These are phyloP conservation scores for Clarias platycephalus DNA, from an alignment of 2,797 vertebrate genomes.

Conservation along the genomic window DNA sequence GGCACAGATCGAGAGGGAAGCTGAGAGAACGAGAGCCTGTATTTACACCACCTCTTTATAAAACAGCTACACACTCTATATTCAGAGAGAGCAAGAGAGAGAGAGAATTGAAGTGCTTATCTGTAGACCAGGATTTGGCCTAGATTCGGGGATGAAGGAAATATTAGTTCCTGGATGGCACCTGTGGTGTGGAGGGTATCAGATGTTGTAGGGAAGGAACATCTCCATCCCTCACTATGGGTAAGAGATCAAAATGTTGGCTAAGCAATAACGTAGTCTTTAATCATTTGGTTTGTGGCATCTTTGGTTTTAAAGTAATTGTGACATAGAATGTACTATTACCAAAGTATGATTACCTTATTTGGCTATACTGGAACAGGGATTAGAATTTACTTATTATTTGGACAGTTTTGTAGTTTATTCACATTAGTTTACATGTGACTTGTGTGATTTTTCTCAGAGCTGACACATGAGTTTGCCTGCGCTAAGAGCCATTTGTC, in stretches of 20 bases:
- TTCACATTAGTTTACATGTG: neutral
- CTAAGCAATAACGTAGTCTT: neutral
- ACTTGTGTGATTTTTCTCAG: neutral
- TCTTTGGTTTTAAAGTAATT: neutral
- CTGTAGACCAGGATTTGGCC: conserved; percentile 7
- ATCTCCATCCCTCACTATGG: conserved; percentile 72
- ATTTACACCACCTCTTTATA: neutral
- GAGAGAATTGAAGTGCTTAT: conserved; percentile 2
- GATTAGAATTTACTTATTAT: neutral
- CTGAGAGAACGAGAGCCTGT: conserved; percentile 5
- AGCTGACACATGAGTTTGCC: neutral
- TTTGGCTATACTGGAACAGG: neutral
- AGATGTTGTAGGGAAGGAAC: conserved; percentile 56
- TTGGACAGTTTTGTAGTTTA: neutral
- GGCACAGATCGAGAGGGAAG: conserved; percentile 20
- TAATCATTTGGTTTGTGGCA: neutral
- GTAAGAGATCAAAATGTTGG: conserved; percentile 64
- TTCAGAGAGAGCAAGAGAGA: neutral
- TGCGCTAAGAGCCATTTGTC: neutral
- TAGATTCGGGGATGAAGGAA: conserved; percentile 53
- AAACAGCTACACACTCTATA: neutral
- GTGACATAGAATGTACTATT: neutral
- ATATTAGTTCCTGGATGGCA: conserved; percentile 63
- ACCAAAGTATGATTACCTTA: neutral
- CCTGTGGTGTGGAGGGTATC: conserved; percentile 61